Evolutionary conservation across 2,888 invertebrate genomes (phyloP).

Genomic region (Drosophila algonquin): DNA sequence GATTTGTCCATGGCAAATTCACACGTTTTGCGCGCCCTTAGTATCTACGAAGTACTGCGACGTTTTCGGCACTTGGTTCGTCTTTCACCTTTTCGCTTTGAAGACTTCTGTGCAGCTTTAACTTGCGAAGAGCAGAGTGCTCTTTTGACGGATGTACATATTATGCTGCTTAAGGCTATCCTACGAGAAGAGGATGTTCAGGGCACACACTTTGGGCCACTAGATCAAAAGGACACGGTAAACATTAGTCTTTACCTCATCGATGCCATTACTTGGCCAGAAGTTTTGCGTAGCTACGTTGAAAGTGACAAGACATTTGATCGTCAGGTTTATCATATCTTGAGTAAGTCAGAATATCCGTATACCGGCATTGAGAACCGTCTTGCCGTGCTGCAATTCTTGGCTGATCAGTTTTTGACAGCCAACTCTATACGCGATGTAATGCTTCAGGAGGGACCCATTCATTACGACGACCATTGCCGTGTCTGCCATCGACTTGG

Average conservation of each 20-base stretch:
- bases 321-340: conserved; percentile 88
- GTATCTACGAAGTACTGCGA: conserved; percentile 97
- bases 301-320: conserved; percentile 95
- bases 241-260: conserved; percentile 96
- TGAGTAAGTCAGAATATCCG: conserved; percentile 93
- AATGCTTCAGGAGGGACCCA: conserved; percentile 96
- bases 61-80: conserved; percentile 96
- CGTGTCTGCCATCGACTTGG: conserved; percentile 96
- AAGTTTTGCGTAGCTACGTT: conserved; percentile 93
- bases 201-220: conserved; percentile 96
- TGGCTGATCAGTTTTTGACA: conserved; percentile 97
- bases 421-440: conserved; percentile 97
- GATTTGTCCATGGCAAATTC: conserved; percentile 93
- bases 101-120: conserved; percentile 98
- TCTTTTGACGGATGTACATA: conserved; percentile 96
- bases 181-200: conserved; percentile 96
- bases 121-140: conserved; percentile 96
- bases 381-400: conserved; percentile 92
- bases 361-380: conserved; percentile 92
- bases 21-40: conserved; percentile 91
- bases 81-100: conserved; percentile 96
- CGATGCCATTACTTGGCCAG: conserved; percentile 98
- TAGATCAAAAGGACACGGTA: conserved; percentile 98
- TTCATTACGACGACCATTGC: conserved; percentile 96
- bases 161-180: conserved; percentile 95